Percentiles rank a stretch among this genome's conserved stretches.
Evolutionary conservation across 2,888 invertebrate genomes (phyloP).

Genomic region (Polydesmus complanatus): DNA sequence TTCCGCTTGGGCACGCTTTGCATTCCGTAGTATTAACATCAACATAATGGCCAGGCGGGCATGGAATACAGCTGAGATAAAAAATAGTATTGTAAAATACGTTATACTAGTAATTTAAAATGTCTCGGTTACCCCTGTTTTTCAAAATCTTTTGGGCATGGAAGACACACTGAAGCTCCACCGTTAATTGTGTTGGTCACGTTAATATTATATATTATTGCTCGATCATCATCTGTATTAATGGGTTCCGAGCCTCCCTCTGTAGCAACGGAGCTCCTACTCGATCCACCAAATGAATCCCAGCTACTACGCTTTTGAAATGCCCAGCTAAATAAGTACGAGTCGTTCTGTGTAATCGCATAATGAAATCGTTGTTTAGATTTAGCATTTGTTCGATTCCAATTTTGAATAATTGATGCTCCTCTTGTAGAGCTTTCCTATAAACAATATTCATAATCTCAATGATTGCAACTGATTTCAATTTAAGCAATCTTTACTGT

Average conservation of each 20-base stretch:
- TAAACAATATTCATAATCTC: slow-evolving; percentile 11
- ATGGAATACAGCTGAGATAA: slow-evolving; percentile 37
- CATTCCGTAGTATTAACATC: slow-evolving; percentile 32
- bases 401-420: slow-evolving; percentile 33
- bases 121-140: slow-evolving; percentile 25
- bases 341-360: slow-evolving; percentile 32
- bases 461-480: background rate
- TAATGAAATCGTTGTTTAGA: slow-evolving; percentile 29
- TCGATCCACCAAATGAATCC: slow-evolving; percentile 11
- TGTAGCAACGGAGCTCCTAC: slow-evolving; percentile 2
- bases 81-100: background rate
- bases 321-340: slow-evolving; percentile 37
- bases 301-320: slow-evolving; percentile 31
- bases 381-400: slow-evolving; percentile 29
- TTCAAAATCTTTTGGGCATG: slow-evolving; percentile 34
- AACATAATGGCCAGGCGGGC: slow-evolving; percentile 39
- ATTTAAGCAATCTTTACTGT: slow-evolving; percentile 24
- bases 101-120: background rate
- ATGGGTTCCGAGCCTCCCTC: slow-evolving; percentile 1
- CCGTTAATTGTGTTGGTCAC: slow-evolving; percentile 41
- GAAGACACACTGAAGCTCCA: slow-evolving; percentile 41
- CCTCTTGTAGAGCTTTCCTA: slow-evolving; percentile 32
- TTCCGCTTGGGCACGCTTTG: slow-evolving; percentile 34
- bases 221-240: slow-evolving; percentile 30
- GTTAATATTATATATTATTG: slow-evolving; percentile 39